Evolutionary conservation across 2,888 invertebrate genomes (phyloP), one percentile per base, ranked within the genome.

Genomic region (Tineola bisselliella): DNA sequence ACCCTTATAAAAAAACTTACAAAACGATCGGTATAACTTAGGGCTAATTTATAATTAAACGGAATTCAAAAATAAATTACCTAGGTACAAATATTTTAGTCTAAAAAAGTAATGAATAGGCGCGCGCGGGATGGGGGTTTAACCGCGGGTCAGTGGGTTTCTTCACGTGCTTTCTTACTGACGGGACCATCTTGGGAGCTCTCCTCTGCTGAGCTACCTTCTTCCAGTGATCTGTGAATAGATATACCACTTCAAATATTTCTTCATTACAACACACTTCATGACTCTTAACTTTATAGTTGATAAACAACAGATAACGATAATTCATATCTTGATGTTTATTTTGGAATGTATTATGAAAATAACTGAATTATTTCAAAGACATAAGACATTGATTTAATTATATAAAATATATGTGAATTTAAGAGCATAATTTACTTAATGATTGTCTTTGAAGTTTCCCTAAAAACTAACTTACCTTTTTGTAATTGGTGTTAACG

Each of bases 51-150:
- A 86, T 84, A 84, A 87, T 84, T 87, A 87, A 87, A 79, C 87
- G 88, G 87, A 88, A 88, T 88, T 87, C 79, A 84, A 87, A 84
- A 88, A 88, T 88, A 88, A 88, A 88, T 88, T 88, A 88, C 84
- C 88, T 88, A 88, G 87, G 87, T 88, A 88, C 86, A 87, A 84
- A 78, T 84, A 81, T 84, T 81, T 65, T 65, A 84, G 80, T 83
- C 84, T 86, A 84, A 73, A 76, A 81, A 48, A 84, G 84, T 81
- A 84, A 86, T 84, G 79, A 84, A 84, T 84, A 84, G 79, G 63
- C 63, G 75, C 79, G 79, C 70, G 77, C 75, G 74, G 75, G 69
- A 70, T 74, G 77, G 76, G 75, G 77, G 76, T 66, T 76, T 71
- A 78, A 77, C 78, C 74, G 68, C 66, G 71, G 75, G 86, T 87